Evolutionary conservation across 2,888 invertebrate species (phyloP), one percentile per base, ranked within the genome.

Genomic region (Diarsia rubi): DNA sequence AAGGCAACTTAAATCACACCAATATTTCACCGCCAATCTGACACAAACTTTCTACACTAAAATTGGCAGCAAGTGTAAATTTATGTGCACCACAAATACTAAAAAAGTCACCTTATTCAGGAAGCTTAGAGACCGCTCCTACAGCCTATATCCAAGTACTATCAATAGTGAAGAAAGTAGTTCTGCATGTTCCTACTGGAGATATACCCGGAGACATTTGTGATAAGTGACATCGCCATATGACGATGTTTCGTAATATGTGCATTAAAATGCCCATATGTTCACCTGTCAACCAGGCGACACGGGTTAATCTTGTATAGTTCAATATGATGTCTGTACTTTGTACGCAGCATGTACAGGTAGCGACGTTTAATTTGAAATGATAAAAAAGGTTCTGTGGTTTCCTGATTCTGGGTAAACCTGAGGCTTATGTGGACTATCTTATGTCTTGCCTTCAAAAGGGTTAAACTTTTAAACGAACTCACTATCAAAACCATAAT

Each of bases 161-260:
- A 44, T 16, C 27, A 65, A 49, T 69, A 47, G 14, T 49, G 54
- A 74, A 64, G 69, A 83, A 86, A 88, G 70, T 74, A 52, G 85
- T 84, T 79, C 59, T 84, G 21, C 49, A 45, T 12, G 67, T 76
- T 88, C 69, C 71, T 72, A 57, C 75, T 68, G 64, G 57, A 65
- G 54, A 31, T 54, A 68, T 21, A 85, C 81, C 80, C 73, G 76
- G 81, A 79, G 89, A 88, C 86, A 88, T 76, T 31, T 64, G 76
- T 82, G 88, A 89, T 69, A 79, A 83, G 88, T 88, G 77, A 73
- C 89, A 86, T 87, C 69, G 81, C 86, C 84, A 72, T 86, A 84
- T 73, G 62, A 60, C 27, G 72, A 21, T 74, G 73, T 87, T 69
- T 78, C 86, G 74, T 87, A 88, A 88, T 57, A 52, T 19, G 19